phyloP scores from a whole-genome alignment of 2,113 vertebrate genomes.

The Cryptomyrus ogoouensis region DNA sequence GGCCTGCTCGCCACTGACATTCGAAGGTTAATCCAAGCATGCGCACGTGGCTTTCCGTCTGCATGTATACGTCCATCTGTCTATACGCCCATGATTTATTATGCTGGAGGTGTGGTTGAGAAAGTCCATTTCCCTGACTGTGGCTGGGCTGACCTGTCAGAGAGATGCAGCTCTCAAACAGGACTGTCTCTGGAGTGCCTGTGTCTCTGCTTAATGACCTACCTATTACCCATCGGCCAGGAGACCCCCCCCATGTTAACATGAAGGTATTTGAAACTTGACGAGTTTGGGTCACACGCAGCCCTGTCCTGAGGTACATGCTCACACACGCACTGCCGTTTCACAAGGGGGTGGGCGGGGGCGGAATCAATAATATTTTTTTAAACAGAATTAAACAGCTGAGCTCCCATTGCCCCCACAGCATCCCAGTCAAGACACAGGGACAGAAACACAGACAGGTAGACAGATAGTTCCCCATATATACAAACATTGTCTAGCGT shows the following conservation, averaged over 20 bases:
- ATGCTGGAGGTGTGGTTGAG: background rate
- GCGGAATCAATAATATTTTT: background rate
- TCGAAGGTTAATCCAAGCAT: background rate
- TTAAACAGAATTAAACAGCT: background rate
- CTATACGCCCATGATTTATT: background rate
- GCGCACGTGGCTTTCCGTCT: background rate
- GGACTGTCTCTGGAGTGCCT: background rate
- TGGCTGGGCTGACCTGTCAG: background rate
- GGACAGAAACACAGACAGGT: conserved; percentile 53
- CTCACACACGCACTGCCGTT: conserved; percentile 4
- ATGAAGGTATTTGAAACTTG: background rate
- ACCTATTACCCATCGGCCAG: background rate
- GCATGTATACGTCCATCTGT: background rate
- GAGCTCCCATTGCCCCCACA: background rate
- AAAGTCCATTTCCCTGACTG: background rate
- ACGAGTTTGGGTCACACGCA: background rate
- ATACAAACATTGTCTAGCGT: conserved; percentile 56
- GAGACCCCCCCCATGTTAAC: background rate
- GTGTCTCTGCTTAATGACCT: background rate
- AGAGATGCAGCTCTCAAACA: background rate
- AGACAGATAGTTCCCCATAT: conserved; percentile 44
- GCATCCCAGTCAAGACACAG: conserved; percentile 18
- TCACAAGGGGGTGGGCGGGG: background rate
- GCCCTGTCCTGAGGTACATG: conserved; percentile 32
- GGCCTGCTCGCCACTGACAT: conserved; percentile 2